Evolutionary conservation across 2,888 invertebrate species (phyloP).

Genomic region (Acleris laterana): DNA sequence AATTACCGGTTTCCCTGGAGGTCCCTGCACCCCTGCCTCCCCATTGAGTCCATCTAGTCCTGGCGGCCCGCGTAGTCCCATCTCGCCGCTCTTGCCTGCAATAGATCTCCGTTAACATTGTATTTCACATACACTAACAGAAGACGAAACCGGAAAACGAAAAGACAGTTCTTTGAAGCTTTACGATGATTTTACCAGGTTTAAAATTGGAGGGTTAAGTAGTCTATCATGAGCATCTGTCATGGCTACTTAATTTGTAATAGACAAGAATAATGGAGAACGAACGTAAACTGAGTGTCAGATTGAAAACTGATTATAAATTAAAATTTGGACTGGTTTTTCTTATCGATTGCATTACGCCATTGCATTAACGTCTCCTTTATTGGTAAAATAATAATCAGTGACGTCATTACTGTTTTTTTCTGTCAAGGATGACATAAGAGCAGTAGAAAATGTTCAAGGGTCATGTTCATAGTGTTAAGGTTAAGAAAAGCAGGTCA

Average conservation of each 20-base stretch:
- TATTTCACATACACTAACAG: background rate
- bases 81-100: constrained; percentile 89
- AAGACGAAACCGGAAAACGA: constrained; percentile 11
- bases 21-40: constrained; percentile 93
- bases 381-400: too few species aligned
- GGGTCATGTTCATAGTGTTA: background rate
- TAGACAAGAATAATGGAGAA: too few species aligned
- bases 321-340: too few species aligned
- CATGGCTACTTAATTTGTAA: too few species aligned
- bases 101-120: constrained; percentile 37
- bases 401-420: too few species aligned
- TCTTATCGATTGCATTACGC: too few species aligned
- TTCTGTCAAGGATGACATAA: too few species aligned
- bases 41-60: constrained; percentile 91
- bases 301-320: too few species aligned
- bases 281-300: too few species aligned
- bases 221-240: background rate
- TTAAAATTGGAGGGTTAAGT: background rate
- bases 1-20: constrained; percentile 91
- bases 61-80: constrained; percentile 89
- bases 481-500: constrained; percentile 20
- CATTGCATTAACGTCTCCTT: too few species aligned
- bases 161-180: background rate
- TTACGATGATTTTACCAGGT: background rate
- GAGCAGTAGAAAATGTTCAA: too few species aligned